Evolutionary conservation across 2,888 invertebrate species (phyloP).

Genomic region (Himalopsyche kuldschensis): DNA sequence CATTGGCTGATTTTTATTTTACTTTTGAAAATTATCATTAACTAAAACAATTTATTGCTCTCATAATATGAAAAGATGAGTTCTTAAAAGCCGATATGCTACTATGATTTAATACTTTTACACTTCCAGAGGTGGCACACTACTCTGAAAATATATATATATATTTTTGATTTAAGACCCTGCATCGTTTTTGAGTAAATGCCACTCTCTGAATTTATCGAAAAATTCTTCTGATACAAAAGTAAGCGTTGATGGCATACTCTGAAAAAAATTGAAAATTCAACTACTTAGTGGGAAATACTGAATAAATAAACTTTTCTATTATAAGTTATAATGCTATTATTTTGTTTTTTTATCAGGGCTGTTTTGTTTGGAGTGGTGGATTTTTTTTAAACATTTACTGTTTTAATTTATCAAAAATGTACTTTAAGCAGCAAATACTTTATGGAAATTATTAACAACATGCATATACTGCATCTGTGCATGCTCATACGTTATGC

Average conservation of each 20-base stretch:
- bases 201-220: slow-evolving; percentile 32
- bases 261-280: slow-evolving; percentile 6
- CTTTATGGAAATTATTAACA: too few species aligned
- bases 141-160: slow-evolving; percentile 38
- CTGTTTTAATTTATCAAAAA: too few species aligned
- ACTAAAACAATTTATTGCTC: slow-evolving; percentile 4
- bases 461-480: too few species aligned
- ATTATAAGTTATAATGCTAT: background rate
- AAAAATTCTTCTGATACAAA: slow-evolving; percentile 8
- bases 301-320: background rate
- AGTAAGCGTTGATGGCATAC: slow-evolving; percentile 2
- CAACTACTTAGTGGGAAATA: background rate
- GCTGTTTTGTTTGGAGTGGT: too few species aligned
- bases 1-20: slow-evolving; percentile 2
- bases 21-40: slow-evolving; percentile 19
- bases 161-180: slow-evolving; percentile 39
- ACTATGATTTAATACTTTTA: slow-evolving; percentile 14
- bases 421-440: too few species aligned
- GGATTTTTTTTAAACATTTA: too few species aligned
- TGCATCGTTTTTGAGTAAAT: slow-evolving; percentile 39
- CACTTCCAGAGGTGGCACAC: slow-evolving; percentile 36
- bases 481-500: too few species aligned
- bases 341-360: background rate
- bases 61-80: slow-evolving; percentile 26
- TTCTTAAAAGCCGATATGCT: slow-evolving; percentile 27